Conservation (phyloP, 2,797 vertebrate species). For the Coilia nasus region DNA sequence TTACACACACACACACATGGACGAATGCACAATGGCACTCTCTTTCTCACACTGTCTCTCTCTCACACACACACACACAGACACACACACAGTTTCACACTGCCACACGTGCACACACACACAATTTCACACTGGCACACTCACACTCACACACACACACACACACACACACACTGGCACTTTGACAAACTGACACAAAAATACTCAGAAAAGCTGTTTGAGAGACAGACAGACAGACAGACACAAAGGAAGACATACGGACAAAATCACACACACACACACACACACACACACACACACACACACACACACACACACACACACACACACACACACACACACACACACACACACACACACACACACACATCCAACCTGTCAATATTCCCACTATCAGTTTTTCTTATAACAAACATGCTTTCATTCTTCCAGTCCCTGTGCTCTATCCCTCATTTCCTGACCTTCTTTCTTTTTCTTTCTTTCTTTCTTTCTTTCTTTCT, state of each 20-base stretch:
- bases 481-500: background rate
- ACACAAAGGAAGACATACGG: too few species aligned
- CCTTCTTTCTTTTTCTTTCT: background rate
- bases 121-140: background rate
- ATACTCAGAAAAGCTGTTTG: too few species aligned
- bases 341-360: background rate
- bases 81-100: background rate
- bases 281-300: background rate
- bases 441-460: background rate
- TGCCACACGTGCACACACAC: background rate
- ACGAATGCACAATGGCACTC: background rate
- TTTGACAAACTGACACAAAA: background rate
- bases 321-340: background rate
- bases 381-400: background rate
- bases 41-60: too few species aligned
- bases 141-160: background rate
- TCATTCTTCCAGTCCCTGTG: background rate
- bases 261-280: too few species aligned
- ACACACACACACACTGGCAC: background rate
- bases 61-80: constrained; percentile 3
- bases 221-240: too few species aligned
- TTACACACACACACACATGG: background rate
- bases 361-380: background rate
- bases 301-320: background rate
- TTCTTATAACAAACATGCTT: background rate